A percentile compares a stretch with the other conserved stretches of the same genome.
Conservation (phyloP, 2,888 invertebrate genomes). For the Lepidonotus clava region DNA sequence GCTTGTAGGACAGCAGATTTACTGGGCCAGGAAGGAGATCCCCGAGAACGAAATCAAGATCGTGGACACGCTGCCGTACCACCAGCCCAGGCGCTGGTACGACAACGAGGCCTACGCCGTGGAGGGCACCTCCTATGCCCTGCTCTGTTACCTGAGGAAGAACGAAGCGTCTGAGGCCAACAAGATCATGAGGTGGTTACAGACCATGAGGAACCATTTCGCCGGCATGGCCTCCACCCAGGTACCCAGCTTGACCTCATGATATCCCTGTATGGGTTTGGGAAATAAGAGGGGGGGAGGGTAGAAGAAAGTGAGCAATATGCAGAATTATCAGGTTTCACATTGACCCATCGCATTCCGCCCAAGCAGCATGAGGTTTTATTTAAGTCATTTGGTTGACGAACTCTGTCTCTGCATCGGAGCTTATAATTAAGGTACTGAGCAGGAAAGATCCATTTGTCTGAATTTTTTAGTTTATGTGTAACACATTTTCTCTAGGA, state of each 20-base stretch:
- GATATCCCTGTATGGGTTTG: no score
- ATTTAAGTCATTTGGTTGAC: no score
- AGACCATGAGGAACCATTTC: slow-evolving; percentile 77
- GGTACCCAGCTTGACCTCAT: slow-evolving; percentile 66
- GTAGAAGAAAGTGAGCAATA: no score
- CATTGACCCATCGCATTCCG: no score
- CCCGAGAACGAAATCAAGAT: slow-evolving; percentile 74
- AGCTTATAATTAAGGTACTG: no score
- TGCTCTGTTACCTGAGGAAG: slow-evolving; percentile 86
- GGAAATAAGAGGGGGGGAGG: no score
- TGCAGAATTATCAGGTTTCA: no score
- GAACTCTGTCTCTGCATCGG: no score
- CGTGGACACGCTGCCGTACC: slow-evolving; percentile 85
- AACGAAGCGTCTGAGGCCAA: slow-evolving; percentile 57
- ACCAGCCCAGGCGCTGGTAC: slow-evolving; percentile 87
- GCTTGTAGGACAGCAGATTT: slow-evolving; percentile 66
- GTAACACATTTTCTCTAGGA: no score
- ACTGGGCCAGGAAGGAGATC: slow-evolving; percentile 76
- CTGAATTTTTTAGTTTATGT: no score
- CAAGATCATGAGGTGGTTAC: slow-evolving; percentile 79
- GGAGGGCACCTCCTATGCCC: slow-evolving; percentile 94
- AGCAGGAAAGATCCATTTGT: no score
- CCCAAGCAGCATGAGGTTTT: no score
- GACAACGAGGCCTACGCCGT: slow-evolving; percentile 96
- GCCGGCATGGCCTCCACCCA: slow-evolving; percentile 78